Base-by-base conservation (phyloP, 2,888 invertebrate genomes). In the Cryptus viduatorius region DNA sequence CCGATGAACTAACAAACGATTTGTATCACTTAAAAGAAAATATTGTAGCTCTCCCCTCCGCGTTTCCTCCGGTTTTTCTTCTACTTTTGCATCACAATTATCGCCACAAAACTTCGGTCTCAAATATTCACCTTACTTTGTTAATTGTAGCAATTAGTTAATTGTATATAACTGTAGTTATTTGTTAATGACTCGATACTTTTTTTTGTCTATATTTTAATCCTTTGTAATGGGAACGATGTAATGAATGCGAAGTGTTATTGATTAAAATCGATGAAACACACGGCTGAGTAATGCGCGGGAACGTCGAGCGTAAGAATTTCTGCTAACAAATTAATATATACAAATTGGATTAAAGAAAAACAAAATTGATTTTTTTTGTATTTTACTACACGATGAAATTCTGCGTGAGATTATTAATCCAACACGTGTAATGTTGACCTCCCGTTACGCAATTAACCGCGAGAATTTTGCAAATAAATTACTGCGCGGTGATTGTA, bases 121-220 rank as follows among this genome's bases (percentile, higher is more conserved):
- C 64, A 86, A 48, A 83, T 75, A 46, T 82, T 75, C 24, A 78
- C 83, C 53, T 78, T 69, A 68, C 79, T 86, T 87, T 82, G 73
- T 82, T 84, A 71, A 65, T 83, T 71, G 59, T 59, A 72, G 72
- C 16, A 50, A 50, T 73, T 61, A 67, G 56, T 56, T 24, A 24
- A 56, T 12, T 56, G 56, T 56, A 56, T 24, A 56, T 56, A 56
- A 56, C 24, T 24, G 56, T 24, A 56, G 56, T 56, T 56, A 56
- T 24, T 56, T 3, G 56, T 56, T 56, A 56, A 24, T 56, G 4
- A 56, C 19, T 56, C 56, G 24, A 12, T 56, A 56, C 3, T 56
- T 19, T 56, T 56, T 48, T 12, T 56, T 24, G 56, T 56, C 56
- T 56, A 24, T 19, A 24, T 19, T 56, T 19, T 56, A 19, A 56